Percentiles rank a stretch among this genome's conserved stretches.
phyloP scores from a whole-genome alignment of 2,888 invertebrate genomes.

The Caenorhabditis parvicauda region DNA sequence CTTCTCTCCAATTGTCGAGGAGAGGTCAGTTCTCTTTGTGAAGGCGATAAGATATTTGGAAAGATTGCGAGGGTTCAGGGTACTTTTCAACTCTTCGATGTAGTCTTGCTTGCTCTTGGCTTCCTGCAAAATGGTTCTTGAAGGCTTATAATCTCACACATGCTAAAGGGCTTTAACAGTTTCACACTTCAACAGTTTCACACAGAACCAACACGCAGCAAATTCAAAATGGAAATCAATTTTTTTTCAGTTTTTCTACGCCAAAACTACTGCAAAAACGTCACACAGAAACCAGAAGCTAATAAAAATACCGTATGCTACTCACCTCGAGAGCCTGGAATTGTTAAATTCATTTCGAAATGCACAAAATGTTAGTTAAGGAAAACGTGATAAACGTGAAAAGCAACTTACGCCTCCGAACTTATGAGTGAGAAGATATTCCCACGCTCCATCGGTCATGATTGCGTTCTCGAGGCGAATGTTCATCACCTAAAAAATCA shows the following conservation, averaged over 20 bases:
- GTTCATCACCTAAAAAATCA: conserved; percentile 72
- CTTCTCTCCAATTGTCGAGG: conserved; percentile 54
- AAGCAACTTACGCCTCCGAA: conserved; percentile 81
- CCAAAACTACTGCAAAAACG: too few relatives aligned
- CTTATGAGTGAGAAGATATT: conserved; percentile 83
- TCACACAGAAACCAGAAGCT: too few relatives aligned
- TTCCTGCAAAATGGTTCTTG: conserved; percentile 37
- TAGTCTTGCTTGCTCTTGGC: conserved; percentile 39
- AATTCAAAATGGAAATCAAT: neutral
- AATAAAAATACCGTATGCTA: neutral
- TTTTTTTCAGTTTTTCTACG: too few relatives aligned
- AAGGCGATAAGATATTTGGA: conserved; percentile 56
- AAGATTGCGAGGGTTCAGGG: conserved; percentile 57
- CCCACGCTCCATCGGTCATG: conserved; percentile 82
- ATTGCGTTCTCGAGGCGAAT: conserved; percentile 77
- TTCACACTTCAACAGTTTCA: neutral
- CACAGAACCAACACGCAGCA: neutral
- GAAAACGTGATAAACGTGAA: neutral
- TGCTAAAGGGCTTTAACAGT: too few relatives aligned
- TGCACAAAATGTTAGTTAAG: too few relatives aligned
- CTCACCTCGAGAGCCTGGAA: neutral
- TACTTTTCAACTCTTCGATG: conserved; percentile 53
- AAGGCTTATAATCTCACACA: too few relatives aligned
- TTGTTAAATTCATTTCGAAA: neutral
- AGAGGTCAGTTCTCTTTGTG: conserved; percentile 57